Evolutionary conservation across 1,140 invertebrate species (phyloP).

Genomic region (Ridgeia piscesae): DNA sequence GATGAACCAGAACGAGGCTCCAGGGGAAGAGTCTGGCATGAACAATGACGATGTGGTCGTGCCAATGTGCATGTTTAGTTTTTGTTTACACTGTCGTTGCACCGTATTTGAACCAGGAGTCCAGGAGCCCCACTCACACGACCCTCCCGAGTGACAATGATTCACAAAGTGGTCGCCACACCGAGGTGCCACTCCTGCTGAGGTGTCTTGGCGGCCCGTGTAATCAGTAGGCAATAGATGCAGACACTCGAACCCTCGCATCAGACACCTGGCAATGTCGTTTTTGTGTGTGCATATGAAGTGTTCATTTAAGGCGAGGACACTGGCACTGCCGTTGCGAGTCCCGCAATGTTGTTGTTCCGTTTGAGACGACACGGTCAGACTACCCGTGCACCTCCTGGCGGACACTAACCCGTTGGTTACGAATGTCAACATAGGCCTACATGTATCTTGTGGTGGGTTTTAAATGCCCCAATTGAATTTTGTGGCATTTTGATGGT

Average conservation of each 20-base stretch:
- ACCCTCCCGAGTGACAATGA: neutral
- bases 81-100: neutral
- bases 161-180: neutral
- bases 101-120: neutral
- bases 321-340: neutral
- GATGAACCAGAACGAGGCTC: neutral
- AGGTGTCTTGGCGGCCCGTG: neutral
- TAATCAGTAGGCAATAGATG: neutral
- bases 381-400: neutral
- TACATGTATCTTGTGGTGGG: neutral
- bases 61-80: neutral
- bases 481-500: neutral
- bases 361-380: neutral
- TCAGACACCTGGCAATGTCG: neutral
- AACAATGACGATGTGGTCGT: neutral
- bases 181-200: neutral
- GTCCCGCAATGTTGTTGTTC: neutral
- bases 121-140: neutral
- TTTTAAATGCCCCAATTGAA: neutral
- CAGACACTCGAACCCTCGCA: neutral
- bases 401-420: neutral
- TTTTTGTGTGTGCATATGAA: neutral
- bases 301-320: neutral
- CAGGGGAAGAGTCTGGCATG: neutral
- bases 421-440: neutral